phyloP scores from a whole-genome alignment of 37 sponge, comb jelly and placozoan genomes.

The Beroe forskalii region DNA sequence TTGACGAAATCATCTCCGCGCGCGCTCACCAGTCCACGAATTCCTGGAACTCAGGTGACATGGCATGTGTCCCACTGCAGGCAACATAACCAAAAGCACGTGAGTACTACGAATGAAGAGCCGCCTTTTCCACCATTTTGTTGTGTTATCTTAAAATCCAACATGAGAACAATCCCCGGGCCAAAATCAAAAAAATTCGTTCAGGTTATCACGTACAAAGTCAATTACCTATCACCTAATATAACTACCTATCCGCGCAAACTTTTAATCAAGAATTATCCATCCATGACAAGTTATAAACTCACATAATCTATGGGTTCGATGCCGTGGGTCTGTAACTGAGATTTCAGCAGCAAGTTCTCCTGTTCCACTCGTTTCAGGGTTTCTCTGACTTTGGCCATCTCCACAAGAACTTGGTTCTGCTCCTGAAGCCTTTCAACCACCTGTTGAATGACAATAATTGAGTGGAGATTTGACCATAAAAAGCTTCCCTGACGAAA shows the following conservation, averaged over 20 bases:
- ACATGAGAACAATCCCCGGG: too few relatives aligned
- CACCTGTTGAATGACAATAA: too few relatives aligned
- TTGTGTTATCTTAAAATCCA: too few relatives aligned
- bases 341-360: constrained; percentile 16
- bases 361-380: constrained; percentile 62
- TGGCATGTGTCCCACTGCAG: constrained; percentile 5
- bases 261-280: too few relatives aligned
- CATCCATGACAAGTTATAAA: background rate
- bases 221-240: too few relatives aligned
- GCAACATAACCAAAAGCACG: background rate
- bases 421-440: constrained; percentile 58
- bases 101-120: background rate
- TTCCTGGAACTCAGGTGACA: background rate
- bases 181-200: too few relatives aligned
- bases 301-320: constrained; percentile 60
- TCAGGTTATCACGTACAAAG: too few relatives aligned
- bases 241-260: too few relatives aligned
- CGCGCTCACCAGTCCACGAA: background rate
- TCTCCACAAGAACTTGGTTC: constrained; percentile 33
- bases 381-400: constrained; percentile 50
- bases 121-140: too few relatives aligned
- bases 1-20: background rate
- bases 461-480: too few relatives aligned
- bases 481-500: too few relatives aligned
- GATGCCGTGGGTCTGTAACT: constrained; percentile 43